Evolutionary conservation across 2,113 vertebrate species (phyloP).

Genomic region (Lophotis ruficrista): DNA sequence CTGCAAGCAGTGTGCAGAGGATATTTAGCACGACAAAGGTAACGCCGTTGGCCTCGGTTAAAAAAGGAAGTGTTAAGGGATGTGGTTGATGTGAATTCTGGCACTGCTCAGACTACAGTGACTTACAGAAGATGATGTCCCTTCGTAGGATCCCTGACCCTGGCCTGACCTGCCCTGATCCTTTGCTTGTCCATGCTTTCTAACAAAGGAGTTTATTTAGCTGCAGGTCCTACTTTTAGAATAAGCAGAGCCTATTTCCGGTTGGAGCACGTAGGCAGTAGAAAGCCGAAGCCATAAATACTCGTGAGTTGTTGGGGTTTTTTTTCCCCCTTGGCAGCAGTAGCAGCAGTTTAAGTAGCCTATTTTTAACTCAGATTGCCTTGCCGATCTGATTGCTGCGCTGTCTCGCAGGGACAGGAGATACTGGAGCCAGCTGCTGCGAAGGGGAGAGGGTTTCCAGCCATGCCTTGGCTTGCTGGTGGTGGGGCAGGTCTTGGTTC

Average conservation of each 20-base stretch:
- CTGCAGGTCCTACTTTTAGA: background rate
- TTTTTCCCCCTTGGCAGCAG: constrained; percentile 8
- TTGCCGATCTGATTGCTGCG: background rate
- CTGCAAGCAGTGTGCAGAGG: constrained; percentile 85
- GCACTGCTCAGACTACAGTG: fast-evolving
- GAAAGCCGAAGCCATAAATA: constrained; percentile 49
- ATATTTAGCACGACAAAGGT: constrained; percentile 85
- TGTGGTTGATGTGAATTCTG: background rate
- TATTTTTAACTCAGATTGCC: constrained; percentile 59
- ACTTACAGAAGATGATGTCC: background rate
- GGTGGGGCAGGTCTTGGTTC: fast-evolving
- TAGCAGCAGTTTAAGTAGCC: constrained; percentile 45
- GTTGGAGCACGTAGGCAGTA: constrained; percentile 47
- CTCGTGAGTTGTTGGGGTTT: background rate
- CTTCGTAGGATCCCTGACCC: background rate
- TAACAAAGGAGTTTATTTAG: background rate
- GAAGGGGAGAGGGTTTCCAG: background rate
- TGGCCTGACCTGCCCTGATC: background rate
- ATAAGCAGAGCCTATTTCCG: constrained; percentile 50
- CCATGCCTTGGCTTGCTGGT: background rate
- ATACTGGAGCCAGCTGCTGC: background rate
- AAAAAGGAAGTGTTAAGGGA: fast-evolving
- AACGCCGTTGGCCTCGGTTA: fast-evolving
- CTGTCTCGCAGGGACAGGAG: background rate
- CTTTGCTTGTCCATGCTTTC: background rate